phyloP scores from a whole-genome alignment of 2,113 vertebrate species.

The Takifugu flavidus region DNA sequence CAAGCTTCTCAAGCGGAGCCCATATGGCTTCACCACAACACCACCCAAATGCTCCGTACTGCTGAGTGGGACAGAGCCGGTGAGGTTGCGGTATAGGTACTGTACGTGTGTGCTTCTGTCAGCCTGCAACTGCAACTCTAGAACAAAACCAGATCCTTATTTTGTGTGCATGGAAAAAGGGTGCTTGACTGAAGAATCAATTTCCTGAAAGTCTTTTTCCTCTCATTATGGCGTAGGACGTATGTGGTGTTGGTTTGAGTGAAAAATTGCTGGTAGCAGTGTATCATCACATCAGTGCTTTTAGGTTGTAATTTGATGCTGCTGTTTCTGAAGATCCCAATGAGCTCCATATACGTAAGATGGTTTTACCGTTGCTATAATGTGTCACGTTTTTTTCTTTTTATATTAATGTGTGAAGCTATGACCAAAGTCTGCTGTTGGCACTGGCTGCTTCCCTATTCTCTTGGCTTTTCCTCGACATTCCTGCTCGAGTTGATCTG shows the following conservation, averaged over 20 bases:
- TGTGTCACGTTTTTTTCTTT: too few relatives aligned
- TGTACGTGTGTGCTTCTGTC: slow-evolving; percentile 39
- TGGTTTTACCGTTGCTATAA: too few relatives aligned
- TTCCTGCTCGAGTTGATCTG: neutral
- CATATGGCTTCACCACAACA: slow-evolving; percentile 71
- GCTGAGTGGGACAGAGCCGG: slow-evolving; percentile 55
- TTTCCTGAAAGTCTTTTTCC: slow-evolving; percentile 61
- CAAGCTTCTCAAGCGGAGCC: slow-evolving; percentile 51
- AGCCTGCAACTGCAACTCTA: slow-evolving; percentile 6
- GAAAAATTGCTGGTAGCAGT: slow-evolving; percentile 47
- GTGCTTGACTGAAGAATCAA: slow-evolving; percentile 54
- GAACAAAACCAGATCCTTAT: neutral
- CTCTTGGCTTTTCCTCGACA: neutral
- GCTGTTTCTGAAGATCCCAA: slow-evolving; percentile 25
- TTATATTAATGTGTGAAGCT: too few relatives aligned
- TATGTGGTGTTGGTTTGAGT: slow-evolving; percentile 55
- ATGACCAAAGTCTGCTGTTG: too few relatives aligned
- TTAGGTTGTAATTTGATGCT: slow-evolving; percentile 44
- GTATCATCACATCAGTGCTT: slow-evolving; percentile 56
- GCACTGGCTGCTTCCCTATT: neutral
- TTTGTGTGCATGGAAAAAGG: slow-evolving; percentile 13
- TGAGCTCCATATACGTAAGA: neutral
- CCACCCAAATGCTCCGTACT: slow-evolving; percentile 54
- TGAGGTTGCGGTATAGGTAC: slow-evolving; percentile 51
- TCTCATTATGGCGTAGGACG: slow-evolving; percentile 46